Evolutionary conservation across 2,113 vertebrate species (phyloP), one percentile per base, ranked within the genome.

Genomic region (Tautogolabrus adspersus): DNA sequence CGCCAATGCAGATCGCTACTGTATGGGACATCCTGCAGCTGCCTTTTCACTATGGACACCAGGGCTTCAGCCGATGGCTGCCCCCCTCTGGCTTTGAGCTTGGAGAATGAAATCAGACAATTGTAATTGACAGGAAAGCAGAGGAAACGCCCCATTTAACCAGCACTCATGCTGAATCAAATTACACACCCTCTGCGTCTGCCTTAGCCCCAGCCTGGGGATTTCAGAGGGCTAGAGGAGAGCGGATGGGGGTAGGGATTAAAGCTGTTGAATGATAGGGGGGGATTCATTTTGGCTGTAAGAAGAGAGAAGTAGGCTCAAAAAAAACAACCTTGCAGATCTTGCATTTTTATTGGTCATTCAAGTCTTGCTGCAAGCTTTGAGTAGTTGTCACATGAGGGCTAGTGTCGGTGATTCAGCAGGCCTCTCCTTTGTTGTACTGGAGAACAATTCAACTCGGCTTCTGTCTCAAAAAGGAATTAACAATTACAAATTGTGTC

Each of bases 121-220:
- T 94, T 94, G 91, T 93, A 93, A 94, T 94, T 95, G 93, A 94
- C 92, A 93, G 92, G 85, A 91, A 91, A 92, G 91, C 87, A 63
- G 85, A 90, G 92, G 93, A 93, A 91, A 92, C 93, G 89, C 94
- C 93, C 92, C 89, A 92, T 94, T 95, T 92, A 93, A 91, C 82
- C 89, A 85, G 91, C 88, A 87, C 89, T 94, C 90, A 89, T 83
- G 87, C 91, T 90, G 94, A 94, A 94, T 95, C 92, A 87, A 93
- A 94, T 94, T 93, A 95, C 91, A 94, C 93, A 93, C 91, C 88
- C 92, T 92, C 87, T 89, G 91, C 88, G 85, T 78, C 87, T 86
- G 88, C 88, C 85, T 85, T 75, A 86, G 87, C 81, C 89, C 93
- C 85, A 83, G 92, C 89, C 83, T 42, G 88, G 90, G 90, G 87